phyloP scores from a whole-genome alignment of 2,113 vertebrate species.

The Excalfactoria chinensis region DNA sequence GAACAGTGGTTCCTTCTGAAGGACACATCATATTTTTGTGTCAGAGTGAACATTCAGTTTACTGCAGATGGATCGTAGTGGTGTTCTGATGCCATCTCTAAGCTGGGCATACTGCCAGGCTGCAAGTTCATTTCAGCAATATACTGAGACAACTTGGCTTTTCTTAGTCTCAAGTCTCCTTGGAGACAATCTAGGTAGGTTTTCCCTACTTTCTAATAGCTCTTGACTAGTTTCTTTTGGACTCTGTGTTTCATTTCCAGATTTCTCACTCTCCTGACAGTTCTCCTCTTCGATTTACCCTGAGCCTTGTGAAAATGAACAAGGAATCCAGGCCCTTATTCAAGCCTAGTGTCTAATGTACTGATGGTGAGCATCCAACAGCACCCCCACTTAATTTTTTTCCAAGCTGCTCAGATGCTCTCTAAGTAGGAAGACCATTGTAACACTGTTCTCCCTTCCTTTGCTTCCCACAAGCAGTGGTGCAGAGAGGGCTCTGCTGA shows the following conservation, averaged over 20 bases:
- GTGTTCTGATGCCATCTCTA: conserved; percentile 30
- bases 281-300: not conserved
- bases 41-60: not conserved
- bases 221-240: conserved; percentile 13
- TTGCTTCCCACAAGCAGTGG: not conserved
- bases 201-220: conserved; percentile 29
- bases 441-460: not conserved
- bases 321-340: not conserved
- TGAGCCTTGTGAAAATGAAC: accelerated
- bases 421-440: not conserved
- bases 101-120: conserved; percentile 33
- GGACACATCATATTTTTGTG: not conserved
- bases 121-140: not conserved
- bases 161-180: not conserved
- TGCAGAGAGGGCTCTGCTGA: not conserved
- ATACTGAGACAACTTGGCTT: conserved; percentile 10
- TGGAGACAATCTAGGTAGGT: conserved; percentile 40
- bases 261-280: not conserved
- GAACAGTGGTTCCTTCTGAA: not conserved
- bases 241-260: conserved; percentile 8
- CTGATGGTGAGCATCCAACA: not conserved
- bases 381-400: not conserved
- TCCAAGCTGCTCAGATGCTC: not conserved
- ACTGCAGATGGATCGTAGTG: not conserved
- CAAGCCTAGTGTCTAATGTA: not conserved